phyloP scores from a whole-genome alignment of 1,140 invertebrate genomes.

The Eumaeus atala region DNA sequence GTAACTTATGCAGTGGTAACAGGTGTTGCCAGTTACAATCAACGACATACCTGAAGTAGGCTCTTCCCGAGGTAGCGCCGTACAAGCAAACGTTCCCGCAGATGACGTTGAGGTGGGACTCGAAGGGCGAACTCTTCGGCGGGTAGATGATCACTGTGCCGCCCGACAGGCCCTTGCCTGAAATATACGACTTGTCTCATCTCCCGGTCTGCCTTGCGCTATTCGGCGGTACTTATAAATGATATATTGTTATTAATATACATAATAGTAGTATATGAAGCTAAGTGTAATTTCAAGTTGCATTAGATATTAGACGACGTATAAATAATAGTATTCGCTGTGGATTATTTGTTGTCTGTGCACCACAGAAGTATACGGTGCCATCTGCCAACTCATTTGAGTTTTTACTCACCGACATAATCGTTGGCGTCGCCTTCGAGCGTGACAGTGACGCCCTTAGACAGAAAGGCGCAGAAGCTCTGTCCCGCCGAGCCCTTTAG shows the following conservation, averaged over 20 bases:
- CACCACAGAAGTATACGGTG: no score
- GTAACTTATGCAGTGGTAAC: no score
- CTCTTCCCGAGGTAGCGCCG: conserved; percentile 95
- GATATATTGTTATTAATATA: no score
- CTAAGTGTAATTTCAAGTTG: no score
- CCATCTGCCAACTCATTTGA: no score
- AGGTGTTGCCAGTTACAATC: no score
- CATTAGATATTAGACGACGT: no score
- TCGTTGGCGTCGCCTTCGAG: conserved; percentile 99
- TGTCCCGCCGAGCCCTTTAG: conserved; percentile 97
- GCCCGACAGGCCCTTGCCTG: conserved; percentile 91
- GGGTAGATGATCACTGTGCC: conserved; percentile 96
- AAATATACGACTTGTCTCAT: conserved; percentile 21
- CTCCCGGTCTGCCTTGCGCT: no score
- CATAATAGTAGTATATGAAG: no score
- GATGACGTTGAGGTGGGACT: conserved; percentile 96
- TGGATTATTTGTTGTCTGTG: no score
- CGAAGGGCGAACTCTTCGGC: conserved; percentile 86
- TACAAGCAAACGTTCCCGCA: conserved; percentile 99
- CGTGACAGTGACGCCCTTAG: conserved; percentile 90
- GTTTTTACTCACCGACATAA: conserved; percentile 94
- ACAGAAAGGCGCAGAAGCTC: conserved; percentile 98
- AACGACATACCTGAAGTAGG: conserved; percentile 83
- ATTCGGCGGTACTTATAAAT: no score
- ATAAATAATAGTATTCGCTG: no score